A percentile compares a stretch with the other conserved stretches of the same genome.
These are phyloP conservation scores for Pristionchus entomophagus DNA, from an alignment of 2,888 invertebrate genomes.

Conservation along the genomic window DNA sequence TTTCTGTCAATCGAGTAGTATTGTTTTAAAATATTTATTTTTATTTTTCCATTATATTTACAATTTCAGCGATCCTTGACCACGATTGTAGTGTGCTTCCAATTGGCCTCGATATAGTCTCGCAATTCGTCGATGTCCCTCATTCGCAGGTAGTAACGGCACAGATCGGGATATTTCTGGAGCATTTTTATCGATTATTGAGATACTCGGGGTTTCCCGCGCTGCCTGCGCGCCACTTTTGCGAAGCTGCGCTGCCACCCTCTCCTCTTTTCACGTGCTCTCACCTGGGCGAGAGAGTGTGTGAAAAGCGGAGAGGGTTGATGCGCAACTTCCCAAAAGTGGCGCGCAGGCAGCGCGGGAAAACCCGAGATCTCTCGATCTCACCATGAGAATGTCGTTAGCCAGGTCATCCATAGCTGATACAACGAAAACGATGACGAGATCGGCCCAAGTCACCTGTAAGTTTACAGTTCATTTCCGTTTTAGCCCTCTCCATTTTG, in stretches of 20 bases:
- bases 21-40: not conserved
- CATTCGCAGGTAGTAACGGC: constrained; percentile 36
- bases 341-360: too few relatives aligned
- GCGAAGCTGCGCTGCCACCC: too few relatives aligned
- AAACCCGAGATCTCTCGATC: too few relatives aligned
- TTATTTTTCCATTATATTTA: not conserved
- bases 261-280: too few relatives aligned
- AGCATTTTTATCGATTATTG: too few relatives aligned
- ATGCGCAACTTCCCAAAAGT: too few relatives aligned
- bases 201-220: too few relatives aligned
- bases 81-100: constrained; percentile 3
- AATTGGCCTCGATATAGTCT: constrained; percentile 33
- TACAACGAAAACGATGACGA: constrained; percentile 24
- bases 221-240: too few relatives aligned
- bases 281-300: too few relatives aligned
- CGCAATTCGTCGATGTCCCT: constrained; percentile 36
- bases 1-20: not conserved
- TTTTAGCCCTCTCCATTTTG: too few relatives aligned
- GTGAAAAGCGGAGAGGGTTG: too few relatives aligned
- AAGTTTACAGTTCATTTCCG: too few relatives aligned
- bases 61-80: not conserved
- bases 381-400: not conserved
- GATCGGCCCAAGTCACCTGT: constrained; percentile 46
- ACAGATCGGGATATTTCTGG: constrained; percentile 36
- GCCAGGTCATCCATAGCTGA: constrained; percentile 43